Percentiles rank a stretch among this genome's conserved stretches.
Evolutionary conservation across 2,888 invertebrate species (phyloP).

Genomic region (Hemaris fuciformis): DNA sequence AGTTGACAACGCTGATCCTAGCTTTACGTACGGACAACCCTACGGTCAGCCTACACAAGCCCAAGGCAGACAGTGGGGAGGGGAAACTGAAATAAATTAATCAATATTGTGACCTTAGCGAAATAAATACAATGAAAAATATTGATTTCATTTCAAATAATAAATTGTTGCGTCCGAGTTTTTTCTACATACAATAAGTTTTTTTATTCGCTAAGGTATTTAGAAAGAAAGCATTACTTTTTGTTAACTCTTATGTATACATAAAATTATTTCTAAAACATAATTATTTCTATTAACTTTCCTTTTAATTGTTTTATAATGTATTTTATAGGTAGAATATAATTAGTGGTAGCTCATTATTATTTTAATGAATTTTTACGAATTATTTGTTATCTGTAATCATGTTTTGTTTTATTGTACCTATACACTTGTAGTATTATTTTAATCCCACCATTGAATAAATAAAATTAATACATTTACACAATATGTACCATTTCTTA

Average conservation of each 20-base stretch:
- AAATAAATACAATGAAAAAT: not conserved
- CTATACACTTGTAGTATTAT: not conserved
- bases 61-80: conserved; percentile 54
- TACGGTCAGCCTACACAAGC: conserved; percentile 32
- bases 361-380: not conserved
- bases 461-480: not conserved
- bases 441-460: not conserved
- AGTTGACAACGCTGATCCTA: conserved; percentile 39
- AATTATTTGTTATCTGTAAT: not conserved
- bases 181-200: too few relatives aligned
- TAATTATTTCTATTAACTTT: too few relatives aligned
- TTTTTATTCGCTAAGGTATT: too few relatives aligned
- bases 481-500: not conserved
- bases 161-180: too few relatives aligned
- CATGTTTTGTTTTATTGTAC: not conserved
- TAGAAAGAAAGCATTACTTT: too few relatives aligned
- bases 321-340: not conserved
- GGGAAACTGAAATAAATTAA: conserved; percentile 74
- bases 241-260: too few relatives aligned
- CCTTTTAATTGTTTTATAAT: not conserved
- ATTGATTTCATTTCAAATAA: too few relatives aligned
- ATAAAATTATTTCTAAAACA: too few relatives aligned
- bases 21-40: conserved; percentile 46
- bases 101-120: not conserved
- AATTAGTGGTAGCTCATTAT: not conserved